Conservation (phyloP, 2,797 vertebrate species). For the Otus scops region DNA sequence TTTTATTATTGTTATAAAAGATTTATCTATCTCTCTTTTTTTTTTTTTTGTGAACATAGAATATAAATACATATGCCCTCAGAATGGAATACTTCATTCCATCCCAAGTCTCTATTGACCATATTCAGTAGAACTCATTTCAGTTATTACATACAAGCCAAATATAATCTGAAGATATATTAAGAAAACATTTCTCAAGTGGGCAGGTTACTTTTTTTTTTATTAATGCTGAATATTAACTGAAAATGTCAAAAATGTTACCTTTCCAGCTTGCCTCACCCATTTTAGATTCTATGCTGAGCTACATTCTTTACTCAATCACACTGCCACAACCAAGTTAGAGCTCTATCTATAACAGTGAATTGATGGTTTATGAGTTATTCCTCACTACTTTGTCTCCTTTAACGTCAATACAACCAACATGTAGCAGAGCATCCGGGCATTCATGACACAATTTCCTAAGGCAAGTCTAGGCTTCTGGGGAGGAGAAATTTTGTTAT, state of each 20-base stretch:
- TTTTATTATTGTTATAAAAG: conserved; percentile 60
- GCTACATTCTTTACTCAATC: neutral
- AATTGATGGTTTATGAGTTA: conserved; percentile 36
- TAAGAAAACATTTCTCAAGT: neutral
- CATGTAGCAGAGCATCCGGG: neutral
- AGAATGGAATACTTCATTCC: neutral
- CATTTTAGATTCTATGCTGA: neutral
- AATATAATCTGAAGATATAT: neutral
- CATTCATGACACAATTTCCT: neutral
- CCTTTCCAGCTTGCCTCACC: neutral
- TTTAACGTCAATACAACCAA: conserved; percentile 1
- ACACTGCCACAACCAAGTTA: neutral
- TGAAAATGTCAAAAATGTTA: neutral
- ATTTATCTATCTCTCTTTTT: neutral
- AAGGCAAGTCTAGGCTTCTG: neutral
- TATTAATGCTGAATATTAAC: neutral
- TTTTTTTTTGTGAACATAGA: neutral
- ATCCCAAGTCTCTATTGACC: neutral
- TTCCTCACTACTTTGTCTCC: conserved; percentile 36
- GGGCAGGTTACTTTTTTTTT: neutral
- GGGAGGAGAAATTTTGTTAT: neutral
- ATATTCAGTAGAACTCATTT: neutral
- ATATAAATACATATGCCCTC: neutral
- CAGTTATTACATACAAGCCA: neutral
- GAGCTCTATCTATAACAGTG: neutral